Evolutionary conservation across 2,797 vertebrate genomes (phyloP).

Genomic region (Sebastes oblongus): DNA sequence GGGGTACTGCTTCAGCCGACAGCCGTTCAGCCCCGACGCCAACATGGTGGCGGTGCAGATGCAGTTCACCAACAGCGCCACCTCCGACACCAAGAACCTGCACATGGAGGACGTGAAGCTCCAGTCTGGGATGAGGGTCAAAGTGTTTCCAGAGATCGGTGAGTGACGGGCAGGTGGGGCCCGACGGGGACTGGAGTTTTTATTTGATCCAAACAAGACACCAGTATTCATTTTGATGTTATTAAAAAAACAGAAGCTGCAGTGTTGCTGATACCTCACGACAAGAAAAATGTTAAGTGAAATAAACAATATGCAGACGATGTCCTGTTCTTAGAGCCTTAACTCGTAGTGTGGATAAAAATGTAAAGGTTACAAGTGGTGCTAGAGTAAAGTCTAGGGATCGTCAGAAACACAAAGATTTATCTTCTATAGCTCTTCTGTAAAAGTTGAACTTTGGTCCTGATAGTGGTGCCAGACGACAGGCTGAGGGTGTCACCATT

Average conservation of each 20-base stretch:
- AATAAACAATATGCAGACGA: neutral
- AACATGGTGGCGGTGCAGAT: slow-evolving; percentile 95
- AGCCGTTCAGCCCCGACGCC: slow-evolving; percentile 87
- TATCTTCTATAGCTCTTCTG: neutral
- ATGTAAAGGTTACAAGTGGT: neutral
- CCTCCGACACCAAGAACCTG: slow-evolving; percentile 87
- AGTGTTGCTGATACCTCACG: neutral
- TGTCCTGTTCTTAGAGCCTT: neutral
- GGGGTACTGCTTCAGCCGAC: slow-evolving; percentile 94
- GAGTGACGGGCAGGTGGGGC: slow-evolving; percentile 13
- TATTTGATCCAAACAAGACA: neutral
- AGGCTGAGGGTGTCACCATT: neutral
- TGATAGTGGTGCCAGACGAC: neutral
- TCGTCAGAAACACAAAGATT: neutral
- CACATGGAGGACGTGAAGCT: slow-evolving; percentile 88
- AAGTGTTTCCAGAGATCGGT: slow-evolving; percentile 95
- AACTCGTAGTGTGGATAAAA: neutral
- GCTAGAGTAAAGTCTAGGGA: neutral
- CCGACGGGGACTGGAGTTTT: neutral
- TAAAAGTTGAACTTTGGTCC: neutral
- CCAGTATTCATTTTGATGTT: neutral
- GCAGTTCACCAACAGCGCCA: slow-evolving; percentile 93
- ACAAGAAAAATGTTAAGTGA: too few relatives aligned
- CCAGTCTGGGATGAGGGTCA: slow-evolving; percentile 91
- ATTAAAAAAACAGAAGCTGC: neutral